Base-by-base conservation (phyloP, 2,113 vertebrate genomes). In the Oreochromis niloticus region DNA sequence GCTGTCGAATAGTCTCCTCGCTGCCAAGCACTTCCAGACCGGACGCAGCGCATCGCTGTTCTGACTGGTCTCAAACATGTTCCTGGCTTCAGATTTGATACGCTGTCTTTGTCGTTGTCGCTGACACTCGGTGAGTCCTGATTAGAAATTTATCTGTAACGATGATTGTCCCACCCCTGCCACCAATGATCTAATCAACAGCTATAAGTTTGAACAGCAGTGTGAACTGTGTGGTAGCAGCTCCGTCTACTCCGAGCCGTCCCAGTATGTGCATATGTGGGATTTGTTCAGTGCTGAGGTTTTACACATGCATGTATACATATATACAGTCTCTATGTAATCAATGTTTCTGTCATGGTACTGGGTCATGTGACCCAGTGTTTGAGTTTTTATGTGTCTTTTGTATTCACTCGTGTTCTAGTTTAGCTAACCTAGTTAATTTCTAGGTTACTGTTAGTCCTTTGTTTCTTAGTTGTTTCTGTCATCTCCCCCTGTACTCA, bases 71-170 rank as follows among this genome's bases (percentile, higher is more conserved):
- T 66, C 32, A 66, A 39, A 39, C 9, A n/a, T n/a, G 61, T 39
- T n/a, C 10, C 0, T 66, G 34, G 61, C 61, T 39, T 63, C 27
- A 17, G 5, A 59, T 59, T 32, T 59, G 56, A 59, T 32, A 16
- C 1, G 7, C 13, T 16, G 27, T 59, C 14, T 17, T 59, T 32
- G 27, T 59, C 1, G 0, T 6, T 61, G 57, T 3, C 30, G 3
- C 24, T 30, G 13, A 5, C 24, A 34, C 30, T 63, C 3, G 3
- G 5, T 10, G 16, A 63, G 34, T 63, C 16, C 30, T 34, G 9
- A 63, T 63, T 63, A 63, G 59, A 63, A 19, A 34, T 63, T 2
- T 61, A 34, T 34, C 30, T 19, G 57, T 61, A 61, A 17, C 8
- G 8, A 22, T 34, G 57, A 61, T 34, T 61, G 14, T 61, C 30